Evolutionary conservation across 2,113 vertebrate species (phyloP).

Genomic region (Pseudonaja textilis): DNA sequence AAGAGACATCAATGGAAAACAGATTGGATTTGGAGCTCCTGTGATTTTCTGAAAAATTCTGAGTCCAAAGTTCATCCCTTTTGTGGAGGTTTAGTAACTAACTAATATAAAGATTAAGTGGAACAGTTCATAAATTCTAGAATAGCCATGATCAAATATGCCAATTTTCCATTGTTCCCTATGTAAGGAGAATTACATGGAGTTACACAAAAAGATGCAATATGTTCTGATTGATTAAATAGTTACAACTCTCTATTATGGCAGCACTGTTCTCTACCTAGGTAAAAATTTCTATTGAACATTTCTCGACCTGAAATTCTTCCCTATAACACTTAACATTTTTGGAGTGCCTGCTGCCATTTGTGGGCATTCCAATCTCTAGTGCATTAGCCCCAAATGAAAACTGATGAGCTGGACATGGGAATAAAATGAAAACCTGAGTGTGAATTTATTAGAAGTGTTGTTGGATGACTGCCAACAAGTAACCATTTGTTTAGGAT

Average conservation of each 20-base stretch:
- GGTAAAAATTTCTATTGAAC: background rate
- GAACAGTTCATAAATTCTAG: background rate
- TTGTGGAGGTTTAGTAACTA: background rate
- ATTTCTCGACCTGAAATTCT: background rate
- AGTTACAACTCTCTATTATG: background rate
- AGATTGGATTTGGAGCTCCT: background rate
- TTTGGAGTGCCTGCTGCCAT: background rate
- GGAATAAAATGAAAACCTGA: background rate
- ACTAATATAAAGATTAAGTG: background rate
- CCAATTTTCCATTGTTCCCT: background rate
- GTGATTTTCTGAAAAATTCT: background rate
- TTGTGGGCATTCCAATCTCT: slow-evolving; percentile 9
- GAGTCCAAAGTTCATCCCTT: background rate
- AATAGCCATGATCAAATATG: background rate
- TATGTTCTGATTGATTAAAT: background rate
- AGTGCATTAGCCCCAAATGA: slow-evolving; percentile 1
- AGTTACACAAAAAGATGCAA: background rate
- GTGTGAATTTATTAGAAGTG: background rate
- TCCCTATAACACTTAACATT: background rate
- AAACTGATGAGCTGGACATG: background rate
- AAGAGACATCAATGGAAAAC: background rate
- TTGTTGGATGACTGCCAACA: background rate
- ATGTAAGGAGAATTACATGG: background rate
- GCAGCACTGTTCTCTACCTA: background rate
- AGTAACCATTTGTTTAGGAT: slow-evolving; percentile 2